Percentiles rank a stretch among this genome's conserved stretches.
phyloP scores from a whole-genome alignment of 2,113 vertebrate species.

The Crotalus tigris region DNA sequence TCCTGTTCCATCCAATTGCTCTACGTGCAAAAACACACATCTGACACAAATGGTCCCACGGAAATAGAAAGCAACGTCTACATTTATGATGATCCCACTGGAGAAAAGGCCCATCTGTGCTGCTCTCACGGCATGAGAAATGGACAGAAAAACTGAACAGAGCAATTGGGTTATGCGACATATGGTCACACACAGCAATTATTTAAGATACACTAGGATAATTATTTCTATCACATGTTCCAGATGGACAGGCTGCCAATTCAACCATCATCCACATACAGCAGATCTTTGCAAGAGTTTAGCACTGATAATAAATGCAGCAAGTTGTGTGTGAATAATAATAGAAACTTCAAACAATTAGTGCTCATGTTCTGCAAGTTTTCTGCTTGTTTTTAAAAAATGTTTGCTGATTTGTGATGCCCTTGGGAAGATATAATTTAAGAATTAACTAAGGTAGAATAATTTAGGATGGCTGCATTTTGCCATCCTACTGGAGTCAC shows the following conservation, averaged over 20 bases:
- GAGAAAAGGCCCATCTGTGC: constrained; percentile 5
- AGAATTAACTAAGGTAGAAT: background rate
- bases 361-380: background rate
- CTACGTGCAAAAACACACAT: background rate
- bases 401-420: background rate
- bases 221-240: background rate
- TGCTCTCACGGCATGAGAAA: background rate
- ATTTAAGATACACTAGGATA: background rate
- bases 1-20: background rate
- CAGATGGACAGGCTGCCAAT: background rate
- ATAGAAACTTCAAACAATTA: background rate
- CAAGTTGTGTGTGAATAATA: background rate
- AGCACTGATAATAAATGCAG: background rate
- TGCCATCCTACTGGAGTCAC: background rate
- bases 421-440: background rate
- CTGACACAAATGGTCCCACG: background rate
- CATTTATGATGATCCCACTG: constrained; percentile 1
- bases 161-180: background rate
- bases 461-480: background rate
- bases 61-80: background rate
- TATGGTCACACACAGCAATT: background rate
- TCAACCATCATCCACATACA: background rate
- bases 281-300: background rate
- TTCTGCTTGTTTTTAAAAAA: background rate
- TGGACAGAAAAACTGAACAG: background rate